Evolutionary conservation across 92 coral and sea anemone species (phyloP), one percentile per base, ranked within the genome.

Genomic region (Pocillopora grandis): DNA sequence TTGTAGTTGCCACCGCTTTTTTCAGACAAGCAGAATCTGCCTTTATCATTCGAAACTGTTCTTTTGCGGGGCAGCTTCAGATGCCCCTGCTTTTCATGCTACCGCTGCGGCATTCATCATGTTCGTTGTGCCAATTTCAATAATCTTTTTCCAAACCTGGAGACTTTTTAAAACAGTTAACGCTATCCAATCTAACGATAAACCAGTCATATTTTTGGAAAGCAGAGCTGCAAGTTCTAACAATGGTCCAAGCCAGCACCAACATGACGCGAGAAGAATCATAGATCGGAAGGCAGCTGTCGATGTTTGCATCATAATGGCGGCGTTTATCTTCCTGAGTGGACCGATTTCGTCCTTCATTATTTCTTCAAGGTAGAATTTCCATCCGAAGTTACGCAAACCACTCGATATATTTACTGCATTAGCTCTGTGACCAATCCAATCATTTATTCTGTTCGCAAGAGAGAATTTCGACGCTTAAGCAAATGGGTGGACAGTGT

Each of bases 211-310:
- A 27, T 27, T 27, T 27, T 27, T 27, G 31, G 31, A 27, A 27
- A 27, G 19, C 55, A 0, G 2, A 36, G 21, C 23, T 10, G 31
- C 60, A 10, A 66, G 49, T 21, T 5, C 6, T 3, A 2, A 2
- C 12, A 12, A 16, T 3, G 14, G 14, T 12, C 62, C 3, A 59
- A 16, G 3, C 14, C 15, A 13, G 10, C 20, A 1, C 56, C 11
- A 19, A 62, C 31, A 10, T 10, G 18, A 18, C 3, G 8, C 74
- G 13, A 21, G 62, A 79, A n/a, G 42, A 21, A 21, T 19, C 9
- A 79, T 1, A 5, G 83, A 79, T 49, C 49, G 55, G 10, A 79
- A 79, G 63, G 72, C 75, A 37, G 83, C 71, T n/a, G 35, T 52
- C 16, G 83, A 79, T 23, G 74, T 79, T 2, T 20, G n/a, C 27